A percentile compares a stretch with the other conserved stretches of the same genome.
Evolutionary conservation across 1,140 invertebrate genomes (phyloP).

Genomic region (Zaprionus africanus): DNA sequence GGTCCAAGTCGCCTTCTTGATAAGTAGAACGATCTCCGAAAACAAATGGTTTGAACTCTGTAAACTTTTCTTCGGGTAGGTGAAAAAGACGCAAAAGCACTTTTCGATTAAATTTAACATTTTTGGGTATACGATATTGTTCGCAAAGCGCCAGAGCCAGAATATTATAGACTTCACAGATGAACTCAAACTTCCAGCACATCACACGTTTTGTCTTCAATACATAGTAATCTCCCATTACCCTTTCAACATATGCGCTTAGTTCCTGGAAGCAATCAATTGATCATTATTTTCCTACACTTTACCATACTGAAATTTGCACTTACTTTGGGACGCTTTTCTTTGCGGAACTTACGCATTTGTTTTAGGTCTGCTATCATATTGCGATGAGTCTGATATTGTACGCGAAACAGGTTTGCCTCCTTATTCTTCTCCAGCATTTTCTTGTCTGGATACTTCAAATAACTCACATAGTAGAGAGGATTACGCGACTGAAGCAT

Average conservation of each 20-base stretch:
- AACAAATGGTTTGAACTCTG: slow-evolving; percentile 58
- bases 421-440: slow-evolving; percentile 58
- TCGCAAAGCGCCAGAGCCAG: slow-evolving; percentile 66
- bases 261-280: slow-evolving; percentile 10
- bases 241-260: slow-evolving; percentile 60
- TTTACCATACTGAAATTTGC: neutral
- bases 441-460: slow-evolving; percentile 67
- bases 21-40: slow-evolving; percentile 77
- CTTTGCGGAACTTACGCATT: slow-evolving; percentile 53
- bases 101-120: neutral
- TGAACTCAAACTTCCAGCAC: slow-evolving; percentile 82
- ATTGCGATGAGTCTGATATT: slow-evolving; percentile 78
- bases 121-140: slow-evolving; percentile 46
- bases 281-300: neutral
- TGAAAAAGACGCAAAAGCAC: slow-evolving; percentile 41
- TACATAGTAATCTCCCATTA: slow-evolving; percentile 78
- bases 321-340: slow-evolving; percentile 33
- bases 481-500: slow-evolving; percentile 76
- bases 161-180: slow-evolving; percentile 77
- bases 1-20: slow-evolving; percentile 39
- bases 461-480: slow-evolving; percentile 58
- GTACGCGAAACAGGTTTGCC: slow-evolving; percentile 66
- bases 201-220: slow-evolving; percentile 73
- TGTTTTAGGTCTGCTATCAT: slow-evolving; percentile 63
- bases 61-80: slow-evolving; percentile 55